These are phyloP conservation scores for Drosophila leonis DNA, from an alignment of 2,888 invertebrate species.

Conservation along the genomic window DNA sequence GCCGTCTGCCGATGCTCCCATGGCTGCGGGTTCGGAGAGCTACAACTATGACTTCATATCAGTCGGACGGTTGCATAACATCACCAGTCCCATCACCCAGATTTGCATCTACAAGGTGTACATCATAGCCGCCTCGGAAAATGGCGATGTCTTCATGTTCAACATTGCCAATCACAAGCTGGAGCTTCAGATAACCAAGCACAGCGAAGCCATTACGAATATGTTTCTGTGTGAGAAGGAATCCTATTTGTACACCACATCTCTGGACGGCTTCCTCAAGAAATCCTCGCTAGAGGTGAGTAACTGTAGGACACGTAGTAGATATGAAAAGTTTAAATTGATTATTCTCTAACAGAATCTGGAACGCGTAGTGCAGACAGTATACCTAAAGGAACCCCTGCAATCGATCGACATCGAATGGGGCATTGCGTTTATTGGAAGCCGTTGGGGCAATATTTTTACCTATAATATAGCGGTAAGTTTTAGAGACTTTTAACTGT, in stretches of 20 bases:
- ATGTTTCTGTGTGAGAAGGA: conserved; percentile 77
- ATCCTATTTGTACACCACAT: conserved; percentile 81
- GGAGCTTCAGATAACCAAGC: conserved; percentile 82
- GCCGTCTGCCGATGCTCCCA: background rate
- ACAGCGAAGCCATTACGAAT: conserved; percentile 84
- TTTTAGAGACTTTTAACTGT: background rate
- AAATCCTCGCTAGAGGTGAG: conserved; percentile 83
- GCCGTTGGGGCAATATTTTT: conserved; percentile 90
- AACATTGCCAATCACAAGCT: conserved; percentile 75
- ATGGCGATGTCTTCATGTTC: conserved; percentile 84
- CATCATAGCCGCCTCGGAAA: conserved; percentile 84
- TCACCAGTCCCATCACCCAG: conserved; percentile 81
- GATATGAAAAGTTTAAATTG: accelerated
- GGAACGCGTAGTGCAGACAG: conserved; percentile 77
- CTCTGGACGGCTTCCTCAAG: conserved; percentile 84
- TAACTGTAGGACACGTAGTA: background rate
- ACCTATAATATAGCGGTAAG: conserved; percentile 90
- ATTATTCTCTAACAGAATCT: conserved; percentile 72
- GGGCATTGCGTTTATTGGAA: conserved; percentile 90
- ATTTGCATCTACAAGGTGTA: conserved; percentile 76
- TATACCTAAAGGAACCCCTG: conserved; percentile 86
- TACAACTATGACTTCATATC: conserved; percentile 54
- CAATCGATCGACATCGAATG: conserved; percentile 91
- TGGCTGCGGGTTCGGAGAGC: background rate
- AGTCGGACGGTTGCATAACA: conserved; percentile 68